Percentiles rank a stretch among this genome's conserved stretches.
These are phyloP conservation scores for Zeugodacus cucurbitae DNA, from an alignment of 1,140 invertebrate species.

Conservation along the genomic window DNA sequence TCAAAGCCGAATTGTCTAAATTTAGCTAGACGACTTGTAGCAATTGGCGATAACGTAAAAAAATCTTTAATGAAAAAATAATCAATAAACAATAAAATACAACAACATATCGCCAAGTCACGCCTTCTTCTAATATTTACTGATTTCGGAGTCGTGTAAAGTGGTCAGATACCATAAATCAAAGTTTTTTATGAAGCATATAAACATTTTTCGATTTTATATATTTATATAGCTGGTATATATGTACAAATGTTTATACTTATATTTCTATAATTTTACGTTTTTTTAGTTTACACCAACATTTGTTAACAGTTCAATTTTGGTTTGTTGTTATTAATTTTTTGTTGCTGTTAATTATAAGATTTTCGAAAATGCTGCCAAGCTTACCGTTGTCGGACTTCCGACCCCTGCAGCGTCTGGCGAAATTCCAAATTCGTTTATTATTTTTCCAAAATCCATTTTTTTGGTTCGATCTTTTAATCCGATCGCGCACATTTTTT, in stretches of 20 bases:
- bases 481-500: not conserved
- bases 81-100: not conserved
- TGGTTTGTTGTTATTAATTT: not conserved
- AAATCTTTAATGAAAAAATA: not conserved
- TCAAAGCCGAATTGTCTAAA: constrained; percentile 10
- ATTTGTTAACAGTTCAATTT: not conserved
- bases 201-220: not conserved
- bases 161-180: not conserved
- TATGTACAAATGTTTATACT: not conserved
- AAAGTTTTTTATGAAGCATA: not conserved
- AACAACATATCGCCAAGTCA: not conserved
- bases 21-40: not conserved
- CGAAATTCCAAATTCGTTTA: not conserved
- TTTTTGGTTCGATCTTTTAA: not conserved
- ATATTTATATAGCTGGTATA: not conserved
- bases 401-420: not conserved
- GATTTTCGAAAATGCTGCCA: not conserved
- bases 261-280: not conserved
- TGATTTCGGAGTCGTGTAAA: not conserved
- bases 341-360: not conserved
- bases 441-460: not conserved
- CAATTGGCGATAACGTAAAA: not conserved
- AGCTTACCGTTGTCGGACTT: not conserved
- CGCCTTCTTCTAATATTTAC: not conserved
- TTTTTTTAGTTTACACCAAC: not conserved